Conservation (phyloP, 23 tunicate genomes). For the Botrylloides violaceus region DNA sequence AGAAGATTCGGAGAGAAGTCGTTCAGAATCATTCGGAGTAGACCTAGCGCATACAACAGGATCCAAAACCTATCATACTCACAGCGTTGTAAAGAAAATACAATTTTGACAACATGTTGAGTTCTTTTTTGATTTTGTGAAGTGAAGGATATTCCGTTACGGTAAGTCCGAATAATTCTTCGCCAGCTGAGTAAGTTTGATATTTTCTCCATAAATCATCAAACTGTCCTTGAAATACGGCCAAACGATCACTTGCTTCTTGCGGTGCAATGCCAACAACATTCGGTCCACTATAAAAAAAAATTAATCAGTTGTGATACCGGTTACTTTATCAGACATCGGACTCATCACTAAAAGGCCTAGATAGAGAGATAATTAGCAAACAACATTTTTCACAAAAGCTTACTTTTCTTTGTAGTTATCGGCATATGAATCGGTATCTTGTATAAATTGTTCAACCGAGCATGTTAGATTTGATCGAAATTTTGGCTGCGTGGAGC, state of each 20-base stretch:
- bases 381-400: not conserved
- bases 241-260: slow-evolving; percentile 86
- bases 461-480: slow-evolving; percentile 39
- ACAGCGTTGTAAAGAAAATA: slow-evolving; percentile 88
- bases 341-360: not conserved
- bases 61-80: too few relatives aligned
- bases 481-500: slow-evolving; percentile 65
- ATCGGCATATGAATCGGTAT: slow-evolving; percentile 36
- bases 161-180: slow-evolving; percentile 81
- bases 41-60: too few relatives aligned
- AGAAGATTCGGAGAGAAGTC: too few relatives aligned
- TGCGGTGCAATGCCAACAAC: slow-evolving; percentile 86
- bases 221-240: slow-evolving; percentile 80
- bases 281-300: slow-evolving; percentile 59
- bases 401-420: slow-evolving; percentile 60
- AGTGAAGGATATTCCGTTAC: slow-evolving; percentile 87
- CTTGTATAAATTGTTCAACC: slow-evolving; percentile 52
- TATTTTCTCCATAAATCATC: slow-evolving; percentile 87
- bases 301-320: not conserved
- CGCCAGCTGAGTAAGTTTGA: slow-evolving; percentile 83
- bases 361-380: too few relatives aligned
- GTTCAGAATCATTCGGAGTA: too few relatives aligned
- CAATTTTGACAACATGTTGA: slow-evolving; percentile 82
- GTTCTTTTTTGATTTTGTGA: slow-evolving; percentile 79
- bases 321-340: not conserved